Evolutionary conservation across 2,888 invertebrate genomes (phyloP).

Genomic region (Erannis defoliaria): DNA sequence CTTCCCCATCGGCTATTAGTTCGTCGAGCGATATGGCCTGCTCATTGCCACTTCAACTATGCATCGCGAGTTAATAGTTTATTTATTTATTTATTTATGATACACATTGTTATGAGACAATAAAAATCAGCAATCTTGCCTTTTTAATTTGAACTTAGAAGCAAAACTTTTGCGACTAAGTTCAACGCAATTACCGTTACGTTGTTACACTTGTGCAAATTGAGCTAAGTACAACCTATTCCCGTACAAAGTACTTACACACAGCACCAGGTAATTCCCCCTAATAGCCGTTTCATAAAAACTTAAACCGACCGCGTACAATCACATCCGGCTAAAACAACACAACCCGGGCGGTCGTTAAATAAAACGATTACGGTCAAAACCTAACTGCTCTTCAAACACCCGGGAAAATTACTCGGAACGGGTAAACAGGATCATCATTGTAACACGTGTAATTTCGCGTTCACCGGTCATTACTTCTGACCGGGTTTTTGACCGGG

Average conservation of each 20-base stretch:
- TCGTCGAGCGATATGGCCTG: too few species aligned
- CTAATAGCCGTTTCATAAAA: conserved; percentile 44
- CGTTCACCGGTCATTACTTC: conserved; percentile 81
- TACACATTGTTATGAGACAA: too few species aligned
- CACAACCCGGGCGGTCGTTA: conserved; percentile 56
- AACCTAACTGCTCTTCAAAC: conserved; percentile 78
- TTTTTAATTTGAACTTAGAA: not conserved
- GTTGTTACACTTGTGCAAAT: conserved; percentile 14
- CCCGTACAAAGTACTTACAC: conserved; percentile 20
- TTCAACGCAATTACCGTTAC: not conserved
- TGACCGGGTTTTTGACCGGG: conserved; percentile 59
- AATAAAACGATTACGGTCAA: conserved; percentile 72
- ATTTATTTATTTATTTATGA: too few species aligned
- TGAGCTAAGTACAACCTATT: conserved; percentile 14
- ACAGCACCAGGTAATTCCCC: conserved; percentile 28
- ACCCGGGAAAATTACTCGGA: conserved; percentile 67
- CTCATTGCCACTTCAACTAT: too few species aligned
- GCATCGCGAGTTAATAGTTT: too few species aligned
- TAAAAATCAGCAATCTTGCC: too few species aligned
- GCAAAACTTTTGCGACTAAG: not conserved
- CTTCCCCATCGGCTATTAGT: too few species aligned
- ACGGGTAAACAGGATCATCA: conserved; percentile 78
- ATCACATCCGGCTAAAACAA: conserved; percentile 51
- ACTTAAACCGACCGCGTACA: conserved; percentile 55
- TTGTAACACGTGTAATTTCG: conserved; percentile 82